Conservation (phyloP, 2,888 invertebrate species). For the Pyrrhosoma nymphula region DNA sequence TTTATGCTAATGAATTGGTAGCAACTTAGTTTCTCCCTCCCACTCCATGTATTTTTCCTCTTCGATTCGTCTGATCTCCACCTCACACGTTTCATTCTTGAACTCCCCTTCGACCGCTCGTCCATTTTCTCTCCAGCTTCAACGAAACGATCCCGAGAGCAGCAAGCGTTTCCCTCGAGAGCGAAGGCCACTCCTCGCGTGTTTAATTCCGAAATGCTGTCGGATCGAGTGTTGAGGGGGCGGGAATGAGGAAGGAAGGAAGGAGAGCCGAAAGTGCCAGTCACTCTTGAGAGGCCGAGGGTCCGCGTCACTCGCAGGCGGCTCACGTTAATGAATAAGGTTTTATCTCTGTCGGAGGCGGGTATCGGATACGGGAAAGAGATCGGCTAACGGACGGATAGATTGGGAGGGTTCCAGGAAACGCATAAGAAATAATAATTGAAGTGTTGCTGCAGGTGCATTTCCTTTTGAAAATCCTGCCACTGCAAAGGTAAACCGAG, state of each 20-base stretch:
- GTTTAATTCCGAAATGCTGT: background rate
- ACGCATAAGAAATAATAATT: no score
- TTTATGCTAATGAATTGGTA: no score
- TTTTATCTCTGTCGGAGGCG: background rate
- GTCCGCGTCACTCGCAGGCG: background rate
- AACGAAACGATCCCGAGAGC: background rate
- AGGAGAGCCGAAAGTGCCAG: background rate
- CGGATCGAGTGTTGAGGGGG: background rate
- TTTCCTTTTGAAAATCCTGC: no score
- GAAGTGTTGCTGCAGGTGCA: no score
- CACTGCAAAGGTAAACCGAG: no score
- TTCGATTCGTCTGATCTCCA: background rate
- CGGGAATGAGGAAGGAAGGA: background rate
- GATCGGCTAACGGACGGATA: background rate
- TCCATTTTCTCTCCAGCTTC: background rate
- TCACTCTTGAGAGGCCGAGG: background rate
- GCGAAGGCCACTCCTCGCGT: background rate
- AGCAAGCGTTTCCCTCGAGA: background rate
- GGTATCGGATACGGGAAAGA: background rate
- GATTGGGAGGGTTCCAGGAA: no score
- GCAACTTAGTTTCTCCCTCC: background rate
- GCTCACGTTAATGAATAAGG: conserved; percentile 25
- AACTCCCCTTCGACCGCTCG: background rate
- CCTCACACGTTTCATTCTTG: background rate
- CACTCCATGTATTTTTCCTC: background rate